Conservation (phyloP, 2,888 invertebrate genomes). For the Ormyrus nitidulus region DNA sequence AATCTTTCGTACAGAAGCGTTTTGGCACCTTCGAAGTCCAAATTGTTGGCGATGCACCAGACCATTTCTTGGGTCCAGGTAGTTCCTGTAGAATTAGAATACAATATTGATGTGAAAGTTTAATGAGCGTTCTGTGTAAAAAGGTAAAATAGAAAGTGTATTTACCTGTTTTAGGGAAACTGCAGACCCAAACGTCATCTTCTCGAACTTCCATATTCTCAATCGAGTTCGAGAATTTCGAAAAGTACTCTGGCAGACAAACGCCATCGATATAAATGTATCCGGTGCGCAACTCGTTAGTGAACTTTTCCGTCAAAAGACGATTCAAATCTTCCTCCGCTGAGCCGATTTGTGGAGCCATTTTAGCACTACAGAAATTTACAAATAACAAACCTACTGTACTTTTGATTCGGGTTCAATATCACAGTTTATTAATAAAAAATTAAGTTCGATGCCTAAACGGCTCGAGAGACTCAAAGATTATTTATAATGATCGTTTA, state of each 20-base stretch:
- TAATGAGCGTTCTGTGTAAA: too few species aligned
- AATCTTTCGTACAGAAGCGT: constrained; percentile 79
- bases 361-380: constrained; percentile 4
- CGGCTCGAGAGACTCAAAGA: not conserved
- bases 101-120: too few species aligned
- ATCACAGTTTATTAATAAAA: not conserved
- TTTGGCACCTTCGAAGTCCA: constrained; percentile 80
- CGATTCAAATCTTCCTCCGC: constrained; percentile 28
- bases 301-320: constrained; percentile 65
- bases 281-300: constrained; percentile 68
- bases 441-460: too few species aligned
- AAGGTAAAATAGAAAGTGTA: too few species aligned
- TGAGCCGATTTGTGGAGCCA: constrained; percentile 19
- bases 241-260: constrained; percentile 74
- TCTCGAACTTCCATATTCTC: constrained; percentile 76
- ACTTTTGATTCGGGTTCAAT: too few species aligned
- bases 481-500: constrained; percentile 26
- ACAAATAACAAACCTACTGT: not conserved
- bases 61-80: constrained; percentile 88
- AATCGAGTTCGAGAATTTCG: constrained; percentile 73
- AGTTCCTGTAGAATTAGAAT: constrained; percentile 77
- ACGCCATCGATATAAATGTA: constrained; percentile 70
- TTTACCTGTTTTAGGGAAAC: constrained; percentile 79
- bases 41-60: constrained; percentile 81
- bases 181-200: constrained; percentile 78